Conservation (phyloP, 2,113 vertebrate species). For the Ceyx margarethae region DNA sequence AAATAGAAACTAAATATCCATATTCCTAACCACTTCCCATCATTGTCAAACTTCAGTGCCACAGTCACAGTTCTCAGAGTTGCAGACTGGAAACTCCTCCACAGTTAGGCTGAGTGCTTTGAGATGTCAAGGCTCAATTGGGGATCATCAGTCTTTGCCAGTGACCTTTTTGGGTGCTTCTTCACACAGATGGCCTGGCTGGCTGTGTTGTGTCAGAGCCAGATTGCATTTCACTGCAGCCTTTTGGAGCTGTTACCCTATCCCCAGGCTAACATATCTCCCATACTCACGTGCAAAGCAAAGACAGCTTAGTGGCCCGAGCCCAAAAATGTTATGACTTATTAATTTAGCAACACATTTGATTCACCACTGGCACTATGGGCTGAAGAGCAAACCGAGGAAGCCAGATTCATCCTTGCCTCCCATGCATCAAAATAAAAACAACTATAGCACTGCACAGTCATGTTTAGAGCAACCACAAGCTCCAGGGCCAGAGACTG, state of each 20-base stretch:
- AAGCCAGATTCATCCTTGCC: background rate
- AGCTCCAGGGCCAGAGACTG: background rate
- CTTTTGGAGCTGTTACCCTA: slow-evolving; percentile 29
- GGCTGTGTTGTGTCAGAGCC: background rate
- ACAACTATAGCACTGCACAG: background rate
- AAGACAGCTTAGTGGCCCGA: background rate
- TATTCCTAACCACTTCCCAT: background rate
- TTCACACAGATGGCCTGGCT: background rate
- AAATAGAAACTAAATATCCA: background rate
- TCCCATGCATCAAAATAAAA: background rate
- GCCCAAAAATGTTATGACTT: background rate
- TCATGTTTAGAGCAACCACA: background rate
- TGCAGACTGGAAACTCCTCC: background rate
- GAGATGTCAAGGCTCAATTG: background rate
- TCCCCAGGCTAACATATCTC: slow-evolving; percentile 21
- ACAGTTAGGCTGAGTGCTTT: background rate
- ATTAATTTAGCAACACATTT: slow-evolving; percentile 7
- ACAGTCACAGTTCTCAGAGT: background rate
- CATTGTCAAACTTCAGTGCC: background rate
- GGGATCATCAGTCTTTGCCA: background rate
- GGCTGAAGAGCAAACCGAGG: background rate
- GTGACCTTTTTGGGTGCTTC: slow-evolving; percentile 26
- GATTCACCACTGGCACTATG: background rate
- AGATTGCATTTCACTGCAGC: slow-evolving; percentile 19
- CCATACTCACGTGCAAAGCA: background rate